Evolutionary conservation across 2,797 vertebrate genomes (phyloP).

Genomic region (Notolepis coatsorum): DNA sequence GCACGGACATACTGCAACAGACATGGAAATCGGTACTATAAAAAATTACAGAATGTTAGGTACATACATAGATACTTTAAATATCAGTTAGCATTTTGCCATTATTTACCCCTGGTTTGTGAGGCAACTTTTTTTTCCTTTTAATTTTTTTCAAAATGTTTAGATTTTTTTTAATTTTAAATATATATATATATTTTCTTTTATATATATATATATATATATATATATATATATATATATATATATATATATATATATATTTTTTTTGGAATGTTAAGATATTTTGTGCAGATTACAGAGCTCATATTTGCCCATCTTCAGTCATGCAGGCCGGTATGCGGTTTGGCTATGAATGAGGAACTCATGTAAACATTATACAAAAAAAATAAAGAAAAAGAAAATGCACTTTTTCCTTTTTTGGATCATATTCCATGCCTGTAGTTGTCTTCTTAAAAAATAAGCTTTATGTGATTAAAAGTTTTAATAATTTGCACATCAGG

Average conservation of each 20-base stretch:
- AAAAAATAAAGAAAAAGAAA: slow-evolving; percentile 77
- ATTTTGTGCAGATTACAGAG: slow-evolving; percentile 77
- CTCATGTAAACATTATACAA: slow-evolving; percentile 81
- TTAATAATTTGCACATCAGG: slow-evolving; percentile 78
- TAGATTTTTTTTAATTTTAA: slow-evolving; percentile 55
- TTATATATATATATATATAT: slow-evolving; percentile 38
- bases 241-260: slow-evolving; percentile 38
- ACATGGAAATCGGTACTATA: slow-evolving; percentile 66
- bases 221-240: slow-evolving; percentile 29
- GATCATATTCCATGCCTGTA: slow-evolving; percentile 71
- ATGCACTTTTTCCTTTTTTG: slow-evolving; percentile 73
- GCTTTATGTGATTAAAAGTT: slow-evolving; percentile 79
- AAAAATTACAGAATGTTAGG: slow-evolving; percentile 76
- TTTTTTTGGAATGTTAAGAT: slow-evolving; percentile 86
- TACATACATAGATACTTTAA: slow-evolving; percentile 84
- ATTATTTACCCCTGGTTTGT: slow-evolving; percentile 60
- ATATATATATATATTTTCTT: slow-evolving; percentile 50
- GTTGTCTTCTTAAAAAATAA: slow-evolving; percentile 75
- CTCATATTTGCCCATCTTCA: slow-evolving; percentile 64
- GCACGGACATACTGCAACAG: slow-evolving; percentile 86
- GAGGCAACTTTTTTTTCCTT: slow-evolving; percentile 65
- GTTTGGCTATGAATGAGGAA: slow-evolving; percentile 75
- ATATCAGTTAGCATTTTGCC: slow-evolving; percentile 73
- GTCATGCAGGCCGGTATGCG: slow-evolving; percentile 76
- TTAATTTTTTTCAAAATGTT: slow-evolving; percentile 43